phyloP scores from a whole-genome alignment of 2,888 invertebrate genomes.

The Psylliodes chrysocephalus region DNA sequence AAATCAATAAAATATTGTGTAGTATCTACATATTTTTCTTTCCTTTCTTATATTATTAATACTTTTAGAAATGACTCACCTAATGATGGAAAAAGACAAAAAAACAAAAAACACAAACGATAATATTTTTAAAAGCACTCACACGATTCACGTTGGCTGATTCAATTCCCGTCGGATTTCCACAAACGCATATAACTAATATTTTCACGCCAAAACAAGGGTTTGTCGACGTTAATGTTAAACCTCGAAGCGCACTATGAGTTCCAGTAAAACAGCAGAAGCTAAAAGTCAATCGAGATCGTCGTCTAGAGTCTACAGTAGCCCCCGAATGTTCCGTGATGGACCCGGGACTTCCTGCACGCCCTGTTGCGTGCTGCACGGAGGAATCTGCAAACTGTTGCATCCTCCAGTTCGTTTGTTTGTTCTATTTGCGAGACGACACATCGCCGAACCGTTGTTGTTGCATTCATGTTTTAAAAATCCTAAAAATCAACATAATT shows the following conservation, averaged over 20 bases:
- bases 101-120: no score
- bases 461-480: no score
- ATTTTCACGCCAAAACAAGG: slow-evolving; percentile 33
- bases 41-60: no score
- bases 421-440: not conserved
- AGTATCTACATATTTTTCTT: no score
- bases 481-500: no score
- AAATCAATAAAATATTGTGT: no score
- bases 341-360: slow-evolving; percentile 58
- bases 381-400: slow-evolving; percentile 56
- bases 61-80: no score
- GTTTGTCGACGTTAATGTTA: not conserved
- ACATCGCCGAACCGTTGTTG: not conserved
- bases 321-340: slow-evolving; percentile 60
- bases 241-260: slow-evolving; percentile 29
- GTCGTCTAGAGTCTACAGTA: slow-evolving; percentile 47
- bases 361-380: slow-evolving; percentile 61
- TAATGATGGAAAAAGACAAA: no score
- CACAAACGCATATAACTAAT: not conserved
- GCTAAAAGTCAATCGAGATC: no score
- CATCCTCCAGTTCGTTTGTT: slow-evolving; percentile 33
- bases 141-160: no score
- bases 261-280: slow-evolving; percentile 51
- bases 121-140: no score
- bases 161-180: no score